A percentile compares a stretch with the other conserved stretches of the same genome.
These are phyloP conservation scores for Habroteleia sp. DNA, from an alignment of 2,888 invertebrate species.

Conservation along the genomic window DNA sequence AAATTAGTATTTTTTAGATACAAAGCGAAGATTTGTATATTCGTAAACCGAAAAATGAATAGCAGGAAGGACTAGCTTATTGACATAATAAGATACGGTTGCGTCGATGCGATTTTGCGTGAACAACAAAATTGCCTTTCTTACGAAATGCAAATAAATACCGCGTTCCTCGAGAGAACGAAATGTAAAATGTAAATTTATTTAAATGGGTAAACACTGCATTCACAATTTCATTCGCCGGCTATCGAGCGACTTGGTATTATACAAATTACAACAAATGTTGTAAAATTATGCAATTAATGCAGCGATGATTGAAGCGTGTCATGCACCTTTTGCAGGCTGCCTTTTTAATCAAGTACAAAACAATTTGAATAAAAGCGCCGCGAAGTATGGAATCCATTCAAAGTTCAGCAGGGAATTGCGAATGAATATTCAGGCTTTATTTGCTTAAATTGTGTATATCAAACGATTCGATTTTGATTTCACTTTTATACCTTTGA, in stretches of 20 bases:
- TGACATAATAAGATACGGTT: conserved; percentile 35
- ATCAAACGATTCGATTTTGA: conserved; percentile 28
- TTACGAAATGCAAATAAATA: conserved; percentile 60
- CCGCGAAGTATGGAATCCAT: conserved; percentile 17
- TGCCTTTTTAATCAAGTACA: conserved; percentile 11
- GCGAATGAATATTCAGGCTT: conserved; percentile 33
- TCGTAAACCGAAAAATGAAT: conserved; percentile 10
- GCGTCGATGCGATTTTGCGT: conserved; percentile 31
- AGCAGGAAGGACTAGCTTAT: conserved; percentile 34
- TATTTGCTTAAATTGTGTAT: conserved; percentile 23
- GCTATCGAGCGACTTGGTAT: conserved; percentile 20
- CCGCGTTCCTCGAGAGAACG: conserved; percentile 28
- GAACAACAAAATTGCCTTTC: conserved; percentile 59
- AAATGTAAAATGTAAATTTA: conserved; percentile 62
- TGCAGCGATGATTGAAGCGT: conserved; percentile 49
- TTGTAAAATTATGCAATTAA: conserved; percentile 50
- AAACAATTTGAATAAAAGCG: conserved; percentile 9
- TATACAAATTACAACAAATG: conserved; percentile 40
- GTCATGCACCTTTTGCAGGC: conserved; percentile 35
- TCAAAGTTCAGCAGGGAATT: conserved; percentile 16
- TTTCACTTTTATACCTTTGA: conserved; percentile 1
- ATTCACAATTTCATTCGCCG: conserved; percentile 52
- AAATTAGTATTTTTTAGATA: too few relatives aligned
- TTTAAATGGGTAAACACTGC: conserved; percentile 64
- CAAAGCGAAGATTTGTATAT: conserved; percentile 31